These are phyloP conservation scores for Alloscopus bannaensis DNA, from an alignment of 2,888 invertebrate species.

Conservation along the genomic window DNA sequence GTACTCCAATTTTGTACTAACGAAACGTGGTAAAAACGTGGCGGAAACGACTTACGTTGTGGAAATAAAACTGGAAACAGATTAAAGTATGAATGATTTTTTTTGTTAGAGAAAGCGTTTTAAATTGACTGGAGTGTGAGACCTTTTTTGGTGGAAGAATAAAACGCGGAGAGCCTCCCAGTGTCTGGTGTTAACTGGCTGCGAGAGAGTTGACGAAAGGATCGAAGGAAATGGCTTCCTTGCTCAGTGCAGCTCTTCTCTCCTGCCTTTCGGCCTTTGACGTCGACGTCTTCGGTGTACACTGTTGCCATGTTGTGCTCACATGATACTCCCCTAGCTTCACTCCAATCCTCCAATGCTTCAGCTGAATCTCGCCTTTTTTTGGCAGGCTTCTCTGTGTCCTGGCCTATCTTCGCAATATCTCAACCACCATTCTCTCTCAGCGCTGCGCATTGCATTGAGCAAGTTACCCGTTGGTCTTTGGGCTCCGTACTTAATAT, in stretches of 20 bases:
- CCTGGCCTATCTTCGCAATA: not conserved
- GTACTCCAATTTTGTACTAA: too few species aligned
- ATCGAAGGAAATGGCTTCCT: slow-evolving; percentile 67
- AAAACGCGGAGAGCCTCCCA: slow-evolving; percentile 58
- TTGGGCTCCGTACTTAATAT: not conserved
- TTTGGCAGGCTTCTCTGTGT: not conserved
- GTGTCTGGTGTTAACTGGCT: slow-evolving; percentile 64
- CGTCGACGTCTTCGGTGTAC: slow-evolving; percentile 37
- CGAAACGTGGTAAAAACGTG: too few species aligned
- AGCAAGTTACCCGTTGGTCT: not conserved
- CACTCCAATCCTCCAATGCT: not conserved
- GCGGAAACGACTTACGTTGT: too few species aligned
- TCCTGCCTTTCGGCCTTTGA: slow-evolving; percentile 45
- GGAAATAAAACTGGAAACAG: too few species aligned
- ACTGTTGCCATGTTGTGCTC: slow-evolving; percentile 53
- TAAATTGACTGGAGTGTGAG: slow-evolving; percentile 45
- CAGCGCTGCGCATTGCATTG: too few species aligned
- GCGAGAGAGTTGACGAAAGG: slow-evolving; percentile 67
- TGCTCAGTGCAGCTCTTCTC: slow-evolving; percentile 56
- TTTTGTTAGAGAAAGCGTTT: slow-evolving; percentile 21
- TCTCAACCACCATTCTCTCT: not conserved
- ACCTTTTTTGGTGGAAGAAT: slow-evolving; percentile 42
- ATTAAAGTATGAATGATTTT: too few species aligned
- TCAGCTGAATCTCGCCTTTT: not conserved
- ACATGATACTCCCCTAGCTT: slow-evolving; percentile 15